phyloP scores from a whole-genome alignment of 2,888 invertebrate species.

The Drosophila hawaiiensis region DNA sequence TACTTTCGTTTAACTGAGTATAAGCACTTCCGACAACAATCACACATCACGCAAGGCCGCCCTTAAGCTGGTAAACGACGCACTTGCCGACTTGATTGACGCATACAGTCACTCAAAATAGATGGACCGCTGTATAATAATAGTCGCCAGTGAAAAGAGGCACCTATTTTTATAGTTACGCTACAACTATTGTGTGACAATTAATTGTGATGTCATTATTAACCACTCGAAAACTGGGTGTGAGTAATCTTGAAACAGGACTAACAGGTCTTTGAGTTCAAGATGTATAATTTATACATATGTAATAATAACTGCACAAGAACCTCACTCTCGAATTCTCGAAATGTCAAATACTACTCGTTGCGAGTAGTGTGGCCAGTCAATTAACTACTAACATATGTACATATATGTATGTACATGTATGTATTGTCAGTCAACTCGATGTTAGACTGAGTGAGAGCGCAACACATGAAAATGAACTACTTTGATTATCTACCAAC shows the following conservation, averaged over 20 bases:
- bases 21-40: conserved; percentile 8
- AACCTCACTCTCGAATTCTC: conserved; percentile 4
- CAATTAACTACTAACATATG: conserved; percentile 9
- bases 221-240: conserved; percentile 1
- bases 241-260: neutral
- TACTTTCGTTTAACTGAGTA: neutral
- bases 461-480: conserved; percentile 49
- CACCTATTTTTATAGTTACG: conserved; percentile 47
- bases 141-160: conserved; percentile 26
- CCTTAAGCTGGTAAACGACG: conserved; percentile 24
- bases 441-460: conserved; percentile 20
- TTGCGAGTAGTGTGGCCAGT: conserved; percentile 5
- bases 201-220: conserved; percentile 30
- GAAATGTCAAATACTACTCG: conserved; percentile 10
- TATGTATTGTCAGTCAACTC: neutral
- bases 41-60: conserved; percentile 23
- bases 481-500: conserved; percentile 42
- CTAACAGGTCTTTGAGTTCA: neutral
- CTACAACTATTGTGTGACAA: conserved; percentile 28
- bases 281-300: neutral
- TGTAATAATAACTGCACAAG: conserved; percentile 1
- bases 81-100: conserved; percentile 32
- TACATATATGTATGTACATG: neutral
- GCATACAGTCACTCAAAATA: conserved; percentile 51
- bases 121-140: conserved; percentile 38